Percentiles rank a stretch among this genome's conserved stretches.
phyloP scores from a whole-genome alignment of 37 sponge, comb jelly and placozoan genomes.

The Dysidea cf. avara region DNA sequence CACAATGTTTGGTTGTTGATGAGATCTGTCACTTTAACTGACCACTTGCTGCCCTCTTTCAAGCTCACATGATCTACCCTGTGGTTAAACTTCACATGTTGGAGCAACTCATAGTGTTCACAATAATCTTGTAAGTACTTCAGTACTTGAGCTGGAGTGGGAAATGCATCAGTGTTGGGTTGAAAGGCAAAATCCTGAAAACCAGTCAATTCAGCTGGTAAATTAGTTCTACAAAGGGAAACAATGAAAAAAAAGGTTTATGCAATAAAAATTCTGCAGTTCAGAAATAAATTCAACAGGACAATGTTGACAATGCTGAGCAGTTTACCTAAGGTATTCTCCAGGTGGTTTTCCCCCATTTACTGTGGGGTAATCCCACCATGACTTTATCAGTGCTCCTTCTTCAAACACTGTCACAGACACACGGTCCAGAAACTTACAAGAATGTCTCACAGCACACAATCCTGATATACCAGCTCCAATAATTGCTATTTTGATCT shows the following conservation, averaged over 20 bases:
- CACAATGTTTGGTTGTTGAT: too few species aligned
- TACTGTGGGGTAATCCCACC: too few species aligned
- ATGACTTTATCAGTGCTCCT: not conserved
- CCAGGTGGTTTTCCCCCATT: too few species aligned
- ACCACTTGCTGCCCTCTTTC: too few species aligned
- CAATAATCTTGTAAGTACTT: slow-evolving; percentile 57
- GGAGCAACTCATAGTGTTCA: slow-evolving; percentile 34
- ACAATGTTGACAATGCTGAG: too few species aligned
- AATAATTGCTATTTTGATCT: slow-evolving; percentile 53
- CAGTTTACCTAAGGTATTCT: too few species aligned
- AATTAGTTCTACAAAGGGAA: slow-evolving; percentile 52
- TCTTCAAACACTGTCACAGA: slow-evolving; percentile 51
- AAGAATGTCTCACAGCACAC: slow-evolving; percentile 45
- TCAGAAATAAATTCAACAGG: too few species aligned
- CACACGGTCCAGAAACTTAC: slow-evolving; percentile 6
- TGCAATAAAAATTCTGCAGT: too few species aligned
- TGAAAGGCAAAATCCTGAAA: slow-evolving; percentile 68
- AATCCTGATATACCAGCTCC: slow-evolving; percentile 76
- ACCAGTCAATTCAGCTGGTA: slow-evolving; percentile 73
- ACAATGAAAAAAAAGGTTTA: not conserved
- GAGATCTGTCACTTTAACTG: too few species aligned
- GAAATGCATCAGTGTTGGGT: slow-evolving; percentile 48
- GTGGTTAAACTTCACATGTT: slow-evolving; percentile 44
- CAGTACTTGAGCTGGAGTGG: slow-evolving; percentile 44
- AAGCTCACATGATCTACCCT: slow-evolving; percentile 36